A percentile compares a stretch with the other conserved stretches of the same genome.
Conservation (phyloP, 1,140 invertebrate genomes). For the Drosophila lacertosa region DNA sequence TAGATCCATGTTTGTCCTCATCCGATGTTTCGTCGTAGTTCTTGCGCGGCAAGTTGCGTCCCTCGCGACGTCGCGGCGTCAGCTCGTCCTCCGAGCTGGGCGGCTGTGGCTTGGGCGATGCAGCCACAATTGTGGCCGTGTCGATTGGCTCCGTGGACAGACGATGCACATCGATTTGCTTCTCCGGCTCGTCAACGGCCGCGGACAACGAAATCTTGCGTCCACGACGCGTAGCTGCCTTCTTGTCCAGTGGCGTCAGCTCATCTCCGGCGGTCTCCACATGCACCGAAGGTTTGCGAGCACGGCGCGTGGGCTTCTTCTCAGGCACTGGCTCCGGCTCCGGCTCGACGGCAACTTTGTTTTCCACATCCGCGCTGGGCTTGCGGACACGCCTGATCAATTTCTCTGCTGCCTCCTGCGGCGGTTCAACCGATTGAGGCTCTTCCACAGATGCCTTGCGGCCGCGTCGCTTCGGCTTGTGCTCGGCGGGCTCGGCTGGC, state of each 20-base stretch:
- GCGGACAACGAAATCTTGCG: slow-evolving; percentile 30
- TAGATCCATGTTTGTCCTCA: slow-evolving; percentile 49
- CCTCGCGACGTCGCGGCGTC: slow-evolving; percentile 62
- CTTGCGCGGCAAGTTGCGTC: slow-evolving; percentile 64
- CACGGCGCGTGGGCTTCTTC: slow-evolving; percentile 38
- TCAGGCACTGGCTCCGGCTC: background rate
- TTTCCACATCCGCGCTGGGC: slow-evolving; percentile 21
- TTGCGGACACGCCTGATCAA: slow-evolving; percentile 18
- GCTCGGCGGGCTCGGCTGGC: background rate
- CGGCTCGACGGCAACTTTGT: background rate
- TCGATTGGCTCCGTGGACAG: slow-evolving; percentile 1
- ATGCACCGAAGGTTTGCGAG: slow-evolving; percentile 38
- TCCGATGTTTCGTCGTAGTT: slow-evolving; percentile 74
- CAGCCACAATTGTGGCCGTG: background rate
- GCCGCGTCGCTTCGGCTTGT: slow-evolving; percentile 17
- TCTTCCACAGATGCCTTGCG: slow-evolving; percentile 15
- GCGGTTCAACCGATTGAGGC: background rate
- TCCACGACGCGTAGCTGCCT: slow-evolving; percentile 25
- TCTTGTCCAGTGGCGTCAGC: slow-evolving; percentile 32
- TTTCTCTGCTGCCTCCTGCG: slow-evolving; percentile 12
- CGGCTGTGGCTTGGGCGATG: slow-evolving; percentile 1
- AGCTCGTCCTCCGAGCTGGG: slow-evolving; percentile 44
- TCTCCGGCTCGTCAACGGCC: background rate
- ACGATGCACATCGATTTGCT: slow-evolving; percentile 6
- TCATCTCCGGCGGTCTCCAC: slow-evolving; percentile 23